Evolutionary conservation across 2,113 vertebrate species (phyloP).

Genomic region (Nettapus auritus): DNA sequence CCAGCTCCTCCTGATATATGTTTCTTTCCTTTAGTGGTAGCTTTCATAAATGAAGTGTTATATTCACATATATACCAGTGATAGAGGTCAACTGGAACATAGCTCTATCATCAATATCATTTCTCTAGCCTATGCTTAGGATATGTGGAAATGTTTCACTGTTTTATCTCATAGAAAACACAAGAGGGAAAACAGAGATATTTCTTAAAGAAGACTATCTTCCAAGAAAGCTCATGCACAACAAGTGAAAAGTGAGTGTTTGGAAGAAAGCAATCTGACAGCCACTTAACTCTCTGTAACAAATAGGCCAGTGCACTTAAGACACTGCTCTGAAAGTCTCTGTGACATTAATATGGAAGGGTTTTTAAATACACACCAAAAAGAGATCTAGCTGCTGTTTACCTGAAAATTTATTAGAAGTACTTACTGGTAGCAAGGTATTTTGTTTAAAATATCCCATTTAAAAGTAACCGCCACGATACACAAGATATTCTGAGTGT

Average conservation of each 20-base stretch:
- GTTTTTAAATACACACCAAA: neutral
- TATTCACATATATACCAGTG: neutral
- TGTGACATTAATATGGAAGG: neutral
- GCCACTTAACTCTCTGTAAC: neutral
- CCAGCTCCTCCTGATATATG: neutral
- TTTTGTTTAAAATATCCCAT: neutral
- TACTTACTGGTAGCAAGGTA: neutral
- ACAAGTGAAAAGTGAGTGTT: neutral
- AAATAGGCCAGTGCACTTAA: neutral
- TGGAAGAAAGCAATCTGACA: neutral
- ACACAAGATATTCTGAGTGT: neutral
- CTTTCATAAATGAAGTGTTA: neutral
- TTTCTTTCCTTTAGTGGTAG: neutral
- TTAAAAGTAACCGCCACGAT: neutral
- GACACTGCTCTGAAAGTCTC: neutral
- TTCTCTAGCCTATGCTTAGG: too few relatives aligned
- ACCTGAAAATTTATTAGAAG: neutral
- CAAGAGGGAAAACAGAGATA: neutral
- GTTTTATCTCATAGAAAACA: neutral
- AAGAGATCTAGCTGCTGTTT: neutral
- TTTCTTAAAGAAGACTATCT: neutral
- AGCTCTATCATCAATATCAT: neutral
- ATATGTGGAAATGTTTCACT: neutral
- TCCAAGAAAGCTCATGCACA: neutral
- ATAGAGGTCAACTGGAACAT: neutral